Base-by-base conservation (phyloP, 2,888 invertebrate species). In the Eupithecia vulgata region DNA sequence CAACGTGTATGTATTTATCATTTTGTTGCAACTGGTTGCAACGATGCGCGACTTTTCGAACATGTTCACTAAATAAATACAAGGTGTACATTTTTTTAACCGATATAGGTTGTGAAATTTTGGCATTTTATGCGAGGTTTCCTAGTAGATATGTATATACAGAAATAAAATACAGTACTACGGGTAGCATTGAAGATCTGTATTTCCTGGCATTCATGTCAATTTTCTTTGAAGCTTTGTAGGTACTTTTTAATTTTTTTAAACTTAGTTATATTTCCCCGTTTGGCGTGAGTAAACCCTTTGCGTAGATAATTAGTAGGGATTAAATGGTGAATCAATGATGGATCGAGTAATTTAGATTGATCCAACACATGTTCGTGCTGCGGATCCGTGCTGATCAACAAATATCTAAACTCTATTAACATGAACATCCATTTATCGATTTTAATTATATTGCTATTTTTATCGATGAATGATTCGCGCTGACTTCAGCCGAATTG, bases 1-100 rank as follows among this genome's bases (percentile, higher is more conserved):
- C 37, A 1, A n/a, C 64, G n/a, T 64, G 64, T 64, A 37, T 21
- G n/a, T n/a, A 8, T 61, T 61, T 34, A 61, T 34, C 48, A 52
- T 48, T 21, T 52, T 3, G 21, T 8, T 52, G 48, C 48, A 52
- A 52, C 48, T 52, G 3, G 21, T 8, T 52, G 48, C 48, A 52
- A 52, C 48, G 48, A 52, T 37, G 35, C n/a, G 64, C 61, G n/a
- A 8, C 61, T 17, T 34, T 61, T 17, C 17, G 8, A 17, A 61
- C 17, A 61, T 59, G 15, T 25, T 7, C 59, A 15, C 13, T 59
- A 15, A 30, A 59, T 59, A 59, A 1, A 59, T 30, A 30, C n/a
- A n/a, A n/a, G n/a, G n/a, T n/a, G n/a, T n/a, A n/a, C n/a, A n/a
- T n/a, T n/a, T n/a, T n/a, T n/a, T n/a, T n/a, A n/a, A n/a, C n/a